phyloP scores from a whole-genome alignment of 2,113 vertebrate species.

The Baryphthengus martii region DNA sequence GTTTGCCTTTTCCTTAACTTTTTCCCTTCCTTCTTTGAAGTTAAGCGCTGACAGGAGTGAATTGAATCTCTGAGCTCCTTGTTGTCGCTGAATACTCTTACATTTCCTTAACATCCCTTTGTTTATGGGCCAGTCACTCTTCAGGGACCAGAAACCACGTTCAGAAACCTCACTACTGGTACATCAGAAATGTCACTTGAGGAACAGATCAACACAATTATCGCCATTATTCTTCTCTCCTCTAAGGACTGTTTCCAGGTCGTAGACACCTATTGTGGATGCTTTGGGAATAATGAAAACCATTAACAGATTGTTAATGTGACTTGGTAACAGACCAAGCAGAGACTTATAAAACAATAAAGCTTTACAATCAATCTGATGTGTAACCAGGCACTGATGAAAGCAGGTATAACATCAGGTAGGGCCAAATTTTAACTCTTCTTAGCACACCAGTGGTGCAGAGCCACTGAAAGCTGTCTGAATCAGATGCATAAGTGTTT shows the following conservation, averaged over 20 bases:
- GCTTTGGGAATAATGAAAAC: conserved; percentile 66
- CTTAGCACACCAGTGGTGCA: not conserved
- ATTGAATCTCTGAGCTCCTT: not conserved
- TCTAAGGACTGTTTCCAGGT: conserved; percentile 61
- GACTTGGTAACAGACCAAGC: conserved; percentile 63
- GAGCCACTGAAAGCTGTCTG: not conserved
- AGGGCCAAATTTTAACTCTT: not conserved
- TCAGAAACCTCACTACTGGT: not conserved
- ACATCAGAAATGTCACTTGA: conserved; percentile 37
- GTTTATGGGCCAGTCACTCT: not conserved
- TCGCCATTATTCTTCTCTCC: conserved; percentile 11
- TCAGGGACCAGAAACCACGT: not conserved
- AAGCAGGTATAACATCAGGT: not conserved
- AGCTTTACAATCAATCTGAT: conserved; percentile 65
- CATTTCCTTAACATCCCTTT: not conserved
- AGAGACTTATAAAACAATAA: conserved; percentile 67
- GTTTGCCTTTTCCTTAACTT: not conserved
- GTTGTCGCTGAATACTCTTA: not conserved
- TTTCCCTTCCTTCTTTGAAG: not conserved
- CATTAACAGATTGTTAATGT: conserved; percentile 73
- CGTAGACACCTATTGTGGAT: conserved; percentile 54
- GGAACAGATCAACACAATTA: conserved; percentile 36
- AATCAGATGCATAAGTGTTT: not conserved
- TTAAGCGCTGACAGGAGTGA: not conserved
- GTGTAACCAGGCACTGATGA: conserved; percentile 49